Evolutionary conservation across 2,113 vertebrate species (phyloP), one percentile per base, ranked within the genome.

Genomic region (Sebastes fasciatus): DNA sequence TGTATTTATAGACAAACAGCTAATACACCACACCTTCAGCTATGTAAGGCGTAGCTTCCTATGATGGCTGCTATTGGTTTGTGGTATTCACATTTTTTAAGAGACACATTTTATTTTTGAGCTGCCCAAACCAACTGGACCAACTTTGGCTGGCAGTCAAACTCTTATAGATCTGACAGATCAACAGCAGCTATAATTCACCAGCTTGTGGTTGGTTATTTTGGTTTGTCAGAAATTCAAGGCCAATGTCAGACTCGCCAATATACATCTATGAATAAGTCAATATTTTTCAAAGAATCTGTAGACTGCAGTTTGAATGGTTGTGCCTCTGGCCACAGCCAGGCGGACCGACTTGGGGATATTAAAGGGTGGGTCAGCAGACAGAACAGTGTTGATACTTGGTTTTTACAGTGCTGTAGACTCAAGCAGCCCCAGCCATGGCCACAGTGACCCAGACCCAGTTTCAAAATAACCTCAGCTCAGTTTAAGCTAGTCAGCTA

Each of bases 351-450:
- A 58, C 64, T n/a, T 46, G 55, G 65, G 75, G 58, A 83, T 85
- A 80, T 89, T 86, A 89, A 86, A 72, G 83, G 71, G 69, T 75
- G 62, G 63, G 84, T 86, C 72, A 77, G 76, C 57, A 84, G 83
- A 89, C 85, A 60, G 77, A 72, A 40, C 71, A 48, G 61, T 68
- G 74, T 65, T 78, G 85, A 83, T 52, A 54, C 60, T 73, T 84
- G 69, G 71, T 64, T 79, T 34, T 71, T 65, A 70, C 60, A 66
- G 60, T 1, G 2, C 80, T 57, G 40, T n/a, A 51, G 72, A 80
- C 80, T 83, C 51, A 21, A 67, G 63, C 45, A 74, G 64, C 23
- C 21, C 45, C 45, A 66, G 64, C 14, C 64, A 12, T 48, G 43
- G 64, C n/a, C 64, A 46, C n/a, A 66, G n/a, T 48, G 72, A 76